Percentiles rank a stretch among this genome's conserved stretches.
These are phyloP conservation scores for Aegithalos caudatus DNA, from an alignment of 2,113 vertebrate genomes.

Conservation along the genomic window DNA sequence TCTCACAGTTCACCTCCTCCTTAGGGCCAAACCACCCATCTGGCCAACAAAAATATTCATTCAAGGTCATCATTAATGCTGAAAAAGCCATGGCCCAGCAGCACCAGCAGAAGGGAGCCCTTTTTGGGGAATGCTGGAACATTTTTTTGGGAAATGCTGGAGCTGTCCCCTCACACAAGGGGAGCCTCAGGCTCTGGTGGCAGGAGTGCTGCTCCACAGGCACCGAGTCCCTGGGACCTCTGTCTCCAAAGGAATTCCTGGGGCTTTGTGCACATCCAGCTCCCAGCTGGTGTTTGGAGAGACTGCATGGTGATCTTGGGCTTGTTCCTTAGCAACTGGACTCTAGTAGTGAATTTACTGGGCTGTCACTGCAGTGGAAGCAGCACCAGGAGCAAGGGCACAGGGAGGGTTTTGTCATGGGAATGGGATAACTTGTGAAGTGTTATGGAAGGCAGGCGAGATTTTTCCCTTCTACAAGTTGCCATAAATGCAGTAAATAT, in stretches of 20 bases:
- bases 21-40: background rate
- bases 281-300: background rate
- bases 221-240: background rate
- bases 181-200: background rate
- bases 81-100: background rate
- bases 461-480: background rate
- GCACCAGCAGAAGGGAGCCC: background rate
- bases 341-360: background rate
- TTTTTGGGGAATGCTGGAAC: background rate
- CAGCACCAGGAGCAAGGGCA: background rate
- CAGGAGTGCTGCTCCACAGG: background rate
- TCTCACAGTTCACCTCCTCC: background rate
- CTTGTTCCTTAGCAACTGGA: constrained; percentile 43
- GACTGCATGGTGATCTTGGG: background rate
- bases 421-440: background rate
- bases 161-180: background rate
- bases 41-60: background rate
- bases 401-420: background rate
- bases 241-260: background rate
- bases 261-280: background rate
- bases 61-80: background rate
- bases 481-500: constrained; percentile 41
- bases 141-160: no score
- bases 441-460: background rate
- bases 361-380: background rate